Evolutionary conservation across 1,140 invertebrate genomes (phyloP), one percentile per base, ranked within the genome.

Genomic region (Caenorhabditis briggsae): DNA sequence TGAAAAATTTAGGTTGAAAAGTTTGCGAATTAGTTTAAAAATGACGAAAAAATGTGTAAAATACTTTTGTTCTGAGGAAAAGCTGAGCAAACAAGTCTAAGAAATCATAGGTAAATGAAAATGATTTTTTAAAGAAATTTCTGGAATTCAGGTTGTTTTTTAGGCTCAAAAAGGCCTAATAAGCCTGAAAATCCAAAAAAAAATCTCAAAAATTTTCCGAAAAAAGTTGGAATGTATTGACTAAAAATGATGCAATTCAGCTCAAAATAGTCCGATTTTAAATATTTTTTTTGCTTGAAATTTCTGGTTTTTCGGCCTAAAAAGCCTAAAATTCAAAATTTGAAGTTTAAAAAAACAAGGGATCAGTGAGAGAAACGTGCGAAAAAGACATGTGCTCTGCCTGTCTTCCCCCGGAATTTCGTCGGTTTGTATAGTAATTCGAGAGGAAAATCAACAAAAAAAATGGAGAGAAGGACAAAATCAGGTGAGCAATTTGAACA

Each of bases 401-500:
- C 11, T 61, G 59, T n/a, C 33, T 3, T 33, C 33, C 33, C 33
- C 33, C 1, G 56, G 3, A n/a, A 1, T 12, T 25, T 3, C 14
- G 59, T 61, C 11, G 9, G 59, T 61, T 23, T 61, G 59, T 61
- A 61, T 61, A 61, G 59, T 61, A 61, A 61, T 61, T 61, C 59
- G 59, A 61, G 59, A 61, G 59, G 59, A 61, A 61, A 61, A 61
- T 61, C 59, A 61, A 61, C 59, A 61, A 58, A n/a, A 58, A n/a
- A 16, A 16, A 16, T 12, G 16, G 50, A 53, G 50, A 53, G 56
- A 58, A 16, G 56, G 56, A 58, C 7, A n/a, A n/a, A 61, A 61
- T 61, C 59, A 61, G 59, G 59, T 61, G 59, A 61, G 59, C 59
- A 61, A 33, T 58, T 58, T 16, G 33, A 33, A 33, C 56, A 58